These are phyloP conservation scores for Ametastegia equiseti DNA, from an alignment of 2,888 invertebrate species.

Conservation along the genomic window DNA sequence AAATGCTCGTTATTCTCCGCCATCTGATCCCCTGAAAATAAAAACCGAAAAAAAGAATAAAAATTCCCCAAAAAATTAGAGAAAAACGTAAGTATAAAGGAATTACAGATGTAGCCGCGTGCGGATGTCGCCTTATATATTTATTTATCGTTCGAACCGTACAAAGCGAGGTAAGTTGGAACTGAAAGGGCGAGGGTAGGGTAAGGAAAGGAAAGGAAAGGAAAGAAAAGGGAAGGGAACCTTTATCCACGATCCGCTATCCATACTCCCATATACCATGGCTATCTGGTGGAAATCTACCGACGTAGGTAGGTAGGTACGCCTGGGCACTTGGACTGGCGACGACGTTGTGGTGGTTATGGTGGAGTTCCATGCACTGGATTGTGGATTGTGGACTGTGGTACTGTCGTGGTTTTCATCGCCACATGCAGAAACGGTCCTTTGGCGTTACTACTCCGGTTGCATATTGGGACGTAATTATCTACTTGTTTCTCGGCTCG, in stretches of 20 bases:
- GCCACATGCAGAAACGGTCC: not conserved
- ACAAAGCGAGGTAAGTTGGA: not conserved
- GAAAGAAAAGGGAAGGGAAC: slow-evolving; percentile 55
- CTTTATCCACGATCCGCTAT: slow-evolving; percentile 67
- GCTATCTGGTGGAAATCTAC: slow-evolving; percentile 61
- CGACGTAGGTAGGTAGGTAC: not conserved
- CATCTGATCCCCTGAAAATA: not conserved
- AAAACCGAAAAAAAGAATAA: not conserved
- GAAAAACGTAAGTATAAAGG: not conserved
- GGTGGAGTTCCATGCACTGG: not conserved
- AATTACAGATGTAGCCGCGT: not conserved
- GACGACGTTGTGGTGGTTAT: slow-evolving; percentile 50
- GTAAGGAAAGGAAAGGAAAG: slow-evolving; percentile 54
- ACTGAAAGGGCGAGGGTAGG: slow-evolving; percentile 39
- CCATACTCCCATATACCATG: slow-evolving; percentile 57
- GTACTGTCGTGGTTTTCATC: not conserved
- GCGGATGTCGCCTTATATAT: not conserved
- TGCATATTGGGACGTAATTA: slow-evolving; percentile 72
- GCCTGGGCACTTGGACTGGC: slow-evolving; percentile 59
- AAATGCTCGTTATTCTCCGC: not conserved
- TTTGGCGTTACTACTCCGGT: slow-evolving; percentile 57
- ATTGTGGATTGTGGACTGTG: not conserved
- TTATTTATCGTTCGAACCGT: slow-evolving; percentile 11
- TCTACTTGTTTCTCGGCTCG: slow-evolving; percentile 61
- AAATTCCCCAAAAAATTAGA: too few relatives aligned